Base-by-base conservation (phyloP, 2,888 invertebrate genomes). In the Ariolimax columbianus region DNA sequence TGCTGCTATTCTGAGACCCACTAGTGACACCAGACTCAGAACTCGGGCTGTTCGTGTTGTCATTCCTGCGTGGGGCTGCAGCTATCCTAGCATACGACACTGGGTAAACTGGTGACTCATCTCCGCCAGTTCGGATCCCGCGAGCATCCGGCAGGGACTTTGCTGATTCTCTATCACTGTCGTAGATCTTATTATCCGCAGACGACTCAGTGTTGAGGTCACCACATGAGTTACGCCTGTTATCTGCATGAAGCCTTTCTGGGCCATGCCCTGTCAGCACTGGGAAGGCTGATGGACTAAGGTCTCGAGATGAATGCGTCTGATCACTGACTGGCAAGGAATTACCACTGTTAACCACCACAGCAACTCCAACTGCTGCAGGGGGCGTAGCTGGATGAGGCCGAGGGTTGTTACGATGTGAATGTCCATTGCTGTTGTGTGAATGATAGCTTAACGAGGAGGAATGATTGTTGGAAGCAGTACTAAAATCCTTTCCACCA, bases 241-340 rank as follows among this genome's bases (percentile, higher is more conserved):
- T 90, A 26, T 92, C 91, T 51, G 87, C 80, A 43, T 88, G 81
- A 77, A 88, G 84, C 33, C 87, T 30, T 55, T 26, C 33, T 47
- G 72, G 30, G 47, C 78, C 73, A n/a, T 83, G 87, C 19, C 77
- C 86, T n/a, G 78, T 83, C 68, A 92, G 88, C 47, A 89, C 91
- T 70, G 92, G 92, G 86, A 92, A 92, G 68, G 92, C 88, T 30
- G 92, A 91, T n/a, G 91, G 92, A 86, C 92, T 92, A 47, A 92
- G 88, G 85, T 92, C 92, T 72, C 91, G 86, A 68, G 86, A 83
- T 70, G 85, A 84, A 11, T 51, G 73, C 47, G 47, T 51, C 33
- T 66, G 77, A 43, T 55, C 72, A 55, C 23, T 77, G 30, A 82
- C 78, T 43, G 59, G 66, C 72, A 73, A 33, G 36, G 51, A 73